Conservation (phyloP, 2,797 vertebrate genomes). For the Poeciliopsis presidionis region DNA sequence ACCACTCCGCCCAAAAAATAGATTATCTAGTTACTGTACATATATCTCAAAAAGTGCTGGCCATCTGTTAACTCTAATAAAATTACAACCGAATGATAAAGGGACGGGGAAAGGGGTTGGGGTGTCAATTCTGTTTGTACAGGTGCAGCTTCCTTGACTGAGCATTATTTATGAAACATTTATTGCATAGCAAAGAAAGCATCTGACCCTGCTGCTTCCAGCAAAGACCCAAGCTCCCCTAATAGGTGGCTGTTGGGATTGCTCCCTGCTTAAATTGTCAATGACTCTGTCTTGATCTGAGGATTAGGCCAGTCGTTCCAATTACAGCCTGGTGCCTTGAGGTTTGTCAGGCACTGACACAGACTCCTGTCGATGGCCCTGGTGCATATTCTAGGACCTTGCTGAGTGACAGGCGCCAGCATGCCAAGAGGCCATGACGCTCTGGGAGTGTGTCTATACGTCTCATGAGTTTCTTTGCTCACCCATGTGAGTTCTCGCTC, state of each 20-base stretch:
- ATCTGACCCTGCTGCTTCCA: constrained; percentile 57
- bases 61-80: not conserved
- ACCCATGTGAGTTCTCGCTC: constrained; percentile 20
- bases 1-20: not conserved
- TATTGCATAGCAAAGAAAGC: constrained; percentile 1
- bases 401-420: constrained; percentile 77
- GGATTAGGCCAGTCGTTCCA: constrained; percentile 81
- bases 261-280: constrained; percentile 77
- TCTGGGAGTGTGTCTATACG: constrained; percentile 26
- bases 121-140: not conserved
- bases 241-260: constrained; percentile 78
- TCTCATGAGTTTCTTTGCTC: constrained; percentile 29
- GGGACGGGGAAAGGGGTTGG: rapidly evolving
- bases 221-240: constrained; percentile 62
- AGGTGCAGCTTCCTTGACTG: not conserved
- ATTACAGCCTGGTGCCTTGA: constrained; percentile 82
- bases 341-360: constrained; percentile 82
- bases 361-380: constrained; percentile 77
- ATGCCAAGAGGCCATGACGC: constrained; percentile 53
- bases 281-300: constrained; percentile 82
- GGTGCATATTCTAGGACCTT: constrained; percentile 70
- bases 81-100: not conserved
- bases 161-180: constrained; percentile 10
- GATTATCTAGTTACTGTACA: not conserved
- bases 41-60: not conserved